Base-by-base conservation (phyloP, 2,113 vertebrate genomes). In the Bufo bufo region DNA sequence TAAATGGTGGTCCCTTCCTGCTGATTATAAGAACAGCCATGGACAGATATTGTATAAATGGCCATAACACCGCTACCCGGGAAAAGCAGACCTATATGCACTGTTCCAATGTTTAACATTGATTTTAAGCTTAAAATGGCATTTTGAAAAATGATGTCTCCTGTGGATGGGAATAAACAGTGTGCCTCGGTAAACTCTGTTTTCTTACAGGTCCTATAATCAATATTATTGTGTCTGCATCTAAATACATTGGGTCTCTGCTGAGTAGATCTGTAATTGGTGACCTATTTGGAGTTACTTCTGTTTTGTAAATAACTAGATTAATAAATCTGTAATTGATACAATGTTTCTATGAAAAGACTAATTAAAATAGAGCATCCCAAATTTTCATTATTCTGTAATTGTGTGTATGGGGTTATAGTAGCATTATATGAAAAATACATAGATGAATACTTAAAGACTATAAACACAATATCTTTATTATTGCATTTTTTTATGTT, bases 61-160 rank as follows among this genome's bases (percentile, higher is more conserved):
- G 61, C n/a, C 69, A 69, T 83, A 69, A 83, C 81, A 69, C 47
- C 45, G 45, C 81, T 66, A 52, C 47, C 63, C 9, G 61, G 16
- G 63, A 13, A 83, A 83, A 69, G 61, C 63, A 52, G 47, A 52
- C 19, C 61, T 83, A 13, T 66, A 83, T 52, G 43, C 63, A 69
- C 47, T 12, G 81, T 49, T 69, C 81, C 81, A 66, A 83, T 83
- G 63, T 69, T 52, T 65, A 69, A 66, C 19, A 83, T 83, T 69
- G 81, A 83, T 83, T 83, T 83, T 83, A 65, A 45, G 63, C 61
- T 83, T 66, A 83, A 83, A 69, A 83, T 61, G 63, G 81, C 81
- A 50, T 69, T 83, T 83, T 83, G 81, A 83, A 83, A 83, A 83
- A 83, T 83, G 81, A 83, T 69, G 81, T 65, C 81, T 83, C 61